A percentile compares a stretch with the other conserved stretches of the same genome.
phyloP scores from a whole-genome alignment of 2,888 invertebrate species.

The Phengaris alcon region DNA sequence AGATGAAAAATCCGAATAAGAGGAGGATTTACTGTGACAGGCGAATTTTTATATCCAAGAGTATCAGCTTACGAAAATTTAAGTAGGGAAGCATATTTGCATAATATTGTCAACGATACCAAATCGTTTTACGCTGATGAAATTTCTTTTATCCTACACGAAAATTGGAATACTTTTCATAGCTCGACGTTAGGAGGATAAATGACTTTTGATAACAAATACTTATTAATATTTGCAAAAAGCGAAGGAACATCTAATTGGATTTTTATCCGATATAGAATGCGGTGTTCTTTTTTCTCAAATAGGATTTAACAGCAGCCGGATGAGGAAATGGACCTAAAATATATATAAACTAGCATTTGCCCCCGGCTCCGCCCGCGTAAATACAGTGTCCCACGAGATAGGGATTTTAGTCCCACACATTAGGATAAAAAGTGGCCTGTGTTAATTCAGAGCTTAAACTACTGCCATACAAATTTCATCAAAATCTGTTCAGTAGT shows the following conservation, averaged over 20 bases:
- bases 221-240: neutral
- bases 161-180: slow-evolving; percentile 32
- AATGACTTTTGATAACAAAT: slow-evolving; percentile 8
- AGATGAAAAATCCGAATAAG: slow-evolving; percentile 40
- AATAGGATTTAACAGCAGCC: neutral
- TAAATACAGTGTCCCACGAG: no score
- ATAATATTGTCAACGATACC: slow-evolving; percentile 55
- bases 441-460: no score
- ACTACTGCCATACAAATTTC: no score
- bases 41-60: slow-evolving; percentile 50
- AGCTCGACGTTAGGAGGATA: slow-evolving; percentile 19
- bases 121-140: slow-evolving; percentile 42
- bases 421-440: no score
- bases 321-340: neutral
- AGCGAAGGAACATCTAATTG: neutral
- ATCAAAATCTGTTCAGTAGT: no score
- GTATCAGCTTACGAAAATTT: slow-evolving; percentile 51
- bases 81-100: slow-evolving; percentile 52
- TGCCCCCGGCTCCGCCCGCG: no score
- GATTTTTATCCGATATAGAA: neutral
- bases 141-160: slow-evolving; percentile 48
- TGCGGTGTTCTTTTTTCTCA: neutral
- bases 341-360: neutral
- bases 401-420: no score
- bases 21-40: slow-evolving; percentile 49